phyloP scores from a whole-genome alignment of 2,888 invertebrate species.

The Caradrina kadenii region DNA sequence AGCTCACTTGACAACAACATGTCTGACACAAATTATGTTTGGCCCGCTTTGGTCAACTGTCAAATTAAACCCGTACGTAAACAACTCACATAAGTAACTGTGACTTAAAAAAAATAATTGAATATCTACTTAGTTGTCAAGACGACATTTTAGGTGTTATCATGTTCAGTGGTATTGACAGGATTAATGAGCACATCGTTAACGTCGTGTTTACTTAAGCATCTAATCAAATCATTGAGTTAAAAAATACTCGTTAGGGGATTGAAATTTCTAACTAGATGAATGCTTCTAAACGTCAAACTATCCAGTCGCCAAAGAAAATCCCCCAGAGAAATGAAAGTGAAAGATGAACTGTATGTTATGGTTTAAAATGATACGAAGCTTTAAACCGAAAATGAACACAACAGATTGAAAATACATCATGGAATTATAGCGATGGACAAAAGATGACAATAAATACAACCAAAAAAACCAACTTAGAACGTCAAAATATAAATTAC shows the following conservation, averaged over 20 bases:
- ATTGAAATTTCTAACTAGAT: slow-evolving; percentile 1
- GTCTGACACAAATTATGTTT: slow-evolving; percentile 17
- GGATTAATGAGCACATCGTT: slow-evolving; percentile 52
- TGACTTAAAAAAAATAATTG: background rate
- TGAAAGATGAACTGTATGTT: too few relatives aligned
- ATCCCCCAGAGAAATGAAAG: too few relatives aligned
- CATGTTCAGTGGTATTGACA: slow-evolving; percentile 44
- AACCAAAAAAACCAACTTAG: too few relatives aligned
- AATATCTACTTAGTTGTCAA: background rate
- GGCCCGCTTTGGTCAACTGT: slow-evolving; percentile 4
- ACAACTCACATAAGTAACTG: slow-evolving; percentile 3
- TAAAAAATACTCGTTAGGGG: slow-evolving; percentile 12
- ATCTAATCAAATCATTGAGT: slow-evolving; percentile 43
- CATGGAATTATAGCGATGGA: too few relatives aligned
- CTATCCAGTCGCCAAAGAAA: too few relatives aligned
- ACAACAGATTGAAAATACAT: too few relatives aligned
- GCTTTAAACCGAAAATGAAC: too few relatives aligned
- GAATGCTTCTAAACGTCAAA: background rate
- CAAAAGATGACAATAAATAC: too few relatives aligned
- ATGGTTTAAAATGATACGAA: too few relatives aligned
- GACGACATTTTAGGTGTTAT: slow-evolving; percentile 45
- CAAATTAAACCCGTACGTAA: slow-evolving; percentile 5
- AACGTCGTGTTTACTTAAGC: slow-evolving; percentile 31
- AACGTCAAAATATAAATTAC: too few relatives aligned
- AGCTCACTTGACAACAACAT: background rate